A percentile compares a stretch with the other conserved stretches of the same genome.
phyloP scores from a whole-genome alignment of 1,140 invertebrate species.

The Triops cancriformis region DNA sequence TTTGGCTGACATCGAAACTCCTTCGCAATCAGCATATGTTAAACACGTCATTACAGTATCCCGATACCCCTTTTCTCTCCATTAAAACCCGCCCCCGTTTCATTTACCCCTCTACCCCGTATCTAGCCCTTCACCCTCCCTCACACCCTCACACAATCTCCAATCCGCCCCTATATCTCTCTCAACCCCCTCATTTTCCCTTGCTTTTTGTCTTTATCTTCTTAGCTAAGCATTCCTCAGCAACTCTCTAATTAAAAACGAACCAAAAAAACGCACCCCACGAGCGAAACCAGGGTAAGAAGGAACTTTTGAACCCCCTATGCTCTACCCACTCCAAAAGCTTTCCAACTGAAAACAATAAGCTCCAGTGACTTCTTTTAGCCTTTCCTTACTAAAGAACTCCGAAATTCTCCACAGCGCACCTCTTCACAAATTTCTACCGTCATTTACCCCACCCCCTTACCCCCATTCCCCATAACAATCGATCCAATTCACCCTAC shows the following conservation, averaged over 20 bases:
- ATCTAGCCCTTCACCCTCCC: too few relatives aligned
- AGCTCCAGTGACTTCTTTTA: background rate
- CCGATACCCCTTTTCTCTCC: too few relatives aligned
- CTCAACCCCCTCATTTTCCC: background rate
- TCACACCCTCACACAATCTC: too few relatives aligned
- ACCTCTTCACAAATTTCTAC: background rate
- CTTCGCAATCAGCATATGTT: too few relatives aligned
- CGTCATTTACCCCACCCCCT: too few relatives aligned
- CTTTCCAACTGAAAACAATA: constrained; percentile 1
- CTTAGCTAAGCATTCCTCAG: background rate
- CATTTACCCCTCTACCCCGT: too few relatives aligned
- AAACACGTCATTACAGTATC: too few relatives aligned
- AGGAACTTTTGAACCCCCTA: background rate
- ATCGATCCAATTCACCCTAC: too few relatives aligned
- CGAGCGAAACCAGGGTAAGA: background rate
- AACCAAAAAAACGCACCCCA: background rate
- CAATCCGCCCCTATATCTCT: background rate
- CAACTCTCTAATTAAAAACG: background rate
- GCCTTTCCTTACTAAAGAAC: background rate
- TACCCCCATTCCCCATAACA: too few relatives aligned
- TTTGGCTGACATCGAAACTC: too few relatives aligned
- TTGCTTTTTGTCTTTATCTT: background rate
- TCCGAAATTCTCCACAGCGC: background rate
- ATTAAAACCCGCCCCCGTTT: too few relatives aligned
- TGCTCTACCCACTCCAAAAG: background rate